Evolutionary conservation across 1,140 invertebrate genomes (phyloP), one percentile per base, ranked within the genome.

Genomic region (Tribolium castaneum): DNA sequence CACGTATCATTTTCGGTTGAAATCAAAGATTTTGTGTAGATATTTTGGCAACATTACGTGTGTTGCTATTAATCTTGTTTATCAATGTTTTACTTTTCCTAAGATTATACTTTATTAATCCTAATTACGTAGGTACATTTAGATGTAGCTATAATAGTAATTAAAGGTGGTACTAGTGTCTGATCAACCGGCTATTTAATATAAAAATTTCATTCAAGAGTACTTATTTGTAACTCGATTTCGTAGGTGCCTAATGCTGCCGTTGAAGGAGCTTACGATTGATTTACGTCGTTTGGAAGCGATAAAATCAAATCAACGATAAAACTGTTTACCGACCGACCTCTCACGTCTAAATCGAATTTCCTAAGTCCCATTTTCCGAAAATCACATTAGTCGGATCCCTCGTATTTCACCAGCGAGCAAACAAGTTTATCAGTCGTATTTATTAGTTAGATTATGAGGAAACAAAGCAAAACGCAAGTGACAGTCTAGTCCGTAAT

Each of bases 401-500:
- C 54, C 13, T 10, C 19, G 7, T 59, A 19, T 10, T 25, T n/a
- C 22, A 2, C 13, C 10, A 22, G 54, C 54, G 45, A 66, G 34
- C 59, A 66, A 66, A 66, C 59, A 66, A 66, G 59, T 66, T 35
- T 66, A 66, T 66, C 59, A 66, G 54, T 30, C 13, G 4, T 59
- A 66, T 66, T 66, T 66, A 66, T 66, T 66, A 30, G 59, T 45
- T 66, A 66, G 30, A 66, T 66, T 66, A 66, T 30, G 25, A 35
- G 12, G 30, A 35, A 66, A 66, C 22, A 59, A 59, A 59, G 54
- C 59, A 66, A 66, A 66, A 66, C 30, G 59, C 34, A 35, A 66
- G 59, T 66, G 59, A 66, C 59, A 66, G 30, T 35, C 59, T n/a
- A 59, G 16, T 59, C 19, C 9, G 34, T 35, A 66, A 66, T 66